phyloP scores from a whole-genome alignment of 2,113 vertebrate genomes.

The Chaetodon auriga region DNA sequence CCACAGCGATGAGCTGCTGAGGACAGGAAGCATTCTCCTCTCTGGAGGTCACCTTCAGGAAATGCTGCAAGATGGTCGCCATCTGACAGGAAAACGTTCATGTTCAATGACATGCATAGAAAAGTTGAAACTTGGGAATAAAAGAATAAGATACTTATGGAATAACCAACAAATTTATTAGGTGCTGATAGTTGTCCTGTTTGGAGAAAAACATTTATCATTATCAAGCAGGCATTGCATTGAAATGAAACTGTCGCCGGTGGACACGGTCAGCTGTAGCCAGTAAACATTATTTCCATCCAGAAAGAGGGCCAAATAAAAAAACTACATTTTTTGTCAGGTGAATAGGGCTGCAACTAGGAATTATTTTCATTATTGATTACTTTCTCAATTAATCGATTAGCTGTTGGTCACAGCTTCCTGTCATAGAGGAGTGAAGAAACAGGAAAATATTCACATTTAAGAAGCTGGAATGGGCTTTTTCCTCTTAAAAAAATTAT shows the following conservation, averaged over 20 bases:
- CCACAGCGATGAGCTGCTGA: conserved; percentile 88
- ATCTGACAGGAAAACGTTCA: conserved; percentile 79
- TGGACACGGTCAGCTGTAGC: background rate
- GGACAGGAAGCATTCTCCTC: conserved; percentile 75
- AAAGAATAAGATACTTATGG: background rate
- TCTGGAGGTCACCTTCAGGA: conserved; percentile 80
- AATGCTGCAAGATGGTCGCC: conserved; percentile 86
- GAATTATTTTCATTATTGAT: too few relatives aligned
- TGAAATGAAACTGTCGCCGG: background rate
- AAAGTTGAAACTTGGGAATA: background rate
- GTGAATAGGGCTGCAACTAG: too few relatives aligned
- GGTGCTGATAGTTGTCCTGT: background rate
- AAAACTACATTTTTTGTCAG: too few relatives aligned
- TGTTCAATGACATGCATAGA: background rate
- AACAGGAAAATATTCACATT: too few relatives aligned
- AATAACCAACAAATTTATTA: background rate
- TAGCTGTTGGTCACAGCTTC: too few relatives aligned
- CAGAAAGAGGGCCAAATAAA: too few relatives aligned
- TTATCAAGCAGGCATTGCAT: too few relatives aligned
- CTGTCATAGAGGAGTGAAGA: too few relatives aligned
- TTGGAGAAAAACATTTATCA: background rate
- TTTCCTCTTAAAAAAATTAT: too few relatives aligned
- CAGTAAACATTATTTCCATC: background rate
- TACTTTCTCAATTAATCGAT: too few relatives aligned
- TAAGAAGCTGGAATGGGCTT: too few relatives aligned